Evolutionary conservation across 1,140 invertebrate species (phyloP).

Genomic region (Gerris buenoi): DNA sequence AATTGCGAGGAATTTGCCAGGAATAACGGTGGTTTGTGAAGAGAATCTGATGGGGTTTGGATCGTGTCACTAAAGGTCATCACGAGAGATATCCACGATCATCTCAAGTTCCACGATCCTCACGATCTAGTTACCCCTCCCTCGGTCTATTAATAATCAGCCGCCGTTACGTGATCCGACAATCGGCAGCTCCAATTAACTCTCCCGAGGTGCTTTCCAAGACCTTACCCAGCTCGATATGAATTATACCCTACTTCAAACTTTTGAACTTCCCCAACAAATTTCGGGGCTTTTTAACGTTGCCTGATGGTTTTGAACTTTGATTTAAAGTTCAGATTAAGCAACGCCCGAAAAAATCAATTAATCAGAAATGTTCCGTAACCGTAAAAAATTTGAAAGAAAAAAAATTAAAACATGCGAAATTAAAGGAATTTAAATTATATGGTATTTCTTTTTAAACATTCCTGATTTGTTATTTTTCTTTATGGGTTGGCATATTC

Average conservation of each 20-base stretch:
- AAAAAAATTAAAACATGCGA: too few species aligned
- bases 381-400: too few species aligned
- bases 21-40: not conserved
- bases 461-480: too few species aligned
- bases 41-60: not conserved
- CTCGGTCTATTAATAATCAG: not conserved
- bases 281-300: too few species aligned
- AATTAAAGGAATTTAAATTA: too few species aligned
- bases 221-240: not conserved
- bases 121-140: not conserved
- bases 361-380: too few species aligned
- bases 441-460: too few species aligned
- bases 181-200: not conserved
- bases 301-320: too few species aligned
- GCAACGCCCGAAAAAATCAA: too few species aligned
- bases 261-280: not conserved
- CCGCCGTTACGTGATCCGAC: not conserved
- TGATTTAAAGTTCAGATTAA: too few species aligned
- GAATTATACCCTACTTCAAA: not conserved
- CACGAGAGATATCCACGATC: not conserved
- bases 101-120: not conserved
- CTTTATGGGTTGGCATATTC: too few species aligned
- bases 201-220: not conserved
- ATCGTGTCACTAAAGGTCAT: not conserved
- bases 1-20: not conserved